phyloP scores from a whole-genome alignment of 2,113 vertebrate genomes.

The Fukomys damarensis region DNA sequence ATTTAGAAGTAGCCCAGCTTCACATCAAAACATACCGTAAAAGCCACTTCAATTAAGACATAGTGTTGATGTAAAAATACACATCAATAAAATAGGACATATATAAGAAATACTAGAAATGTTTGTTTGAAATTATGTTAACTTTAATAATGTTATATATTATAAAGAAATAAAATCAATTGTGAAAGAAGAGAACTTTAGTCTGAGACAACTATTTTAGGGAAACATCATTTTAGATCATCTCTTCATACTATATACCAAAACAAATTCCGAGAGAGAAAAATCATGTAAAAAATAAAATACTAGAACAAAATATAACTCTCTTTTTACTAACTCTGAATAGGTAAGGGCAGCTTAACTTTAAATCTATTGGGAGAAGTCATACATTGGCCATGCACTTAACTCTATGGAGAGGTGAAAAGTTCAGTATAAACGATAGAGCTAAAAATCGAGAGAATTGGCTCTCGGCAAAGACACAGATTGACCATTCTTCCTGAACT shows the following conservation, averaged over 20 bases:
- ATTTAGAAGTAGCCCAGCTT: neutral
- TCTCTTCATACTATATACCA: neutral
- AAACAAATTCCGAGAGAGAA: neutral
- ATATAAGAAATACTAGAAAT: neutral
- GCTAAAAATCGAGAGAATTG: neutral
- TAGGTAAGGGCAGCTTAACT: neutral
- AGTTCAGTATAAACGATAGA: neutral
- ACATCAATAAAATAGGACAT: neutral
- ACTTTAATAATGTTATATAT: constrained; percentile 8
- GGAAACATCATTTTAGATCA: neutral
- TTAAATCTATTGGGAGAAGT: neutral
- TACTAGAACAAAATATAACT: neutral
- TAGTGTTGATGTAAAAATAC: neutral
- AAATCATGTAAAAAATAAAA: neutral
- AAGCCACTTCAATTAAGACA: neutral
- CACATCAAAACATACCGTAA: neutral
- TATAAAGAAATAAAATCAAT: neutral
- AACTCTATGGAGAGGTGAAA: neutral
- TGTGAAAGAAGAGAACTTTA: neutral
- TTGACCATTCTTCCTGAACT: neutral
- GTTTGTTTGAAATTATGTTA: neutral
- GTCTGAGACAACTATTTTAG: neutral
- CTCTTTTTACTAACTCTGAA: neutral
- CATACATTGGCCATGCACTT: neutral
- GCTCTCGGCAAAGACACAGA: neutral